Percentiles rank a stretch among this genome's conserved stretches.
Evolutionary conservation across 2,888 invertebrate species (phyloP).

Genomic region (Lacanobia oleracea): DNA sequence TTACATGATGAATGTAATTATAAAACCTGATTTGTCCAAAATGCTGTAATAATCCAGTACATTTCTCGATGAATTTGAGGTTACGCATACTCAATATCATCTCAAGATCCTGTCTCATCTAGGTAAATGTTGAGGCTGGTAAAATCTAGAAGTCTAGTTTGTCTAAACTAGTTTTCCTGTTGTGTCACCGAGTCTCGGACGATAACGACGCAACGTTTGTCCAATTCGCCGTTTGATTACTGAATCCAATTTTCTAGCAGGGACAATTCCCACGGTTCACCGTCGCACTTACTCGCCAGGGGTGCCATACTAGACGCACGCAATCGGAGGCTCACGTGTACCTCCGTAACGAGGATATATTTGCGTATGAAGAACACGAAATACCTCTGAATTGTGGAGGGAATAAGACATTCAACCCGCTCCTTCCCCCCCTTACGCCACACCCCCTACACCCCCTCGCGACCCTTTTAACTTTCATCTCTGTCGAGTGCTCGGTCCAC

Average conservation of each 20-base stretch:
- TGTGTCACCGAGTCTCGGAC: conserved; percentile 68
- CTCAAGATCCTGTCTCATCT: background rate
- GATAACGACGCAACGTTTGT: conserved; percentile 78
- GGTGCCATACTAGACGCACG: conserved; percentile 84
- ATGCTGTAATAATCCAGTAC: background rate
- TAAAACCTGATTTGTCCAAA: background rate
- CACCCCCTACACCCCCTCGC: conserved; percentile 76
- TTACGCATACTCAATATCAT: background rate
- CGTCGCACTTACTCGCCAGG: conserved; percentile 76
- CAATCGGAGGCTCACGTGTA: conserved; percentile 89
- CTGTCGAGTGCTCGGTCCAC: conserved; percentile 91
- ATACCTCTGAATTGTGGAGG: conserved; percentile 91
- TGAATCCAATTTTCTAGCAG: conserved; percentile 84
- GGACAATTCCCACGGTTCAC: conserved; percentile 83
- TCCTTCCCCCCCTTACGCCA: conserved; percentile 75
- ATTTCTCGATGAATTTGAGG: background rate
- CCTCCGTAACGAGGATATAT: conserved; percentile 90
- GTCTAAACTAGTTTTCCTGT: conserved; percentile 62
- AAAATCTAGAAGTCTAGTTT: conserved; percentile 34
- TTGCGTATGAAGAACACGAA: conserved; percentile 91
- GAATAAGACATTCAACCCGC: conserved; percentile 90
- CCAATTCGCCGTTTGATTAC: conserved; percentile 83
- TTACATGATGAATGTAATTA: background rate
- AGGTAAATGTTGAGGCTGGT: background rate
- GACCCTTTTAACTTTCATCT: conserved; percentile 91